These are phyloP conservation scores for Daboia siamensis DNA, from an alignment of 2,113 vertebrate genomes.

Conservation along the genomic window DNA sequence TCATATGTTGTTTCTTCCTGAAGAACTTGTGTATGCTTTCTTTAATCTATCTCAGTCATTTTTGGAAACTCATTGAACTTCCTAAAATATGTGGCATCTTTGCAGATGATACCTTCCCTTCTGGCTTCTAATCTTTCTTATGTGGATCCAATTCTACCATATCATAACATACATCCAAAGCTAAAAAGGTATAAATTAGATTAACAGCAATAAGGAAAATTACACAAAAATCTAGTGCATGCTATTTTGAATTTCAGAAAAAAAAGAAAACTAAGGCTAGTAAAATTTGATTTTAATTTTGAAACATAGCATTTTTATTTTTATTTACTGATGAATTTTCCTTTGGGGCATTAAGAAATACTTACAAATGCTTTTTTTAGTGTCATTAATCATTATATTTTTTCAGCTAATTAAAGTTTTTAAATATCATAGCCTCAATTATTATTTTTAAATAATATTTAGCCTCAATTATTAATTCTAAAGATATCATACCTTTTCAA, in stretches of 20 bases:
- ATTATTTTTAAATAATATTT: background rate
- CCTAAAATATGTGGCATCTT: background rate
- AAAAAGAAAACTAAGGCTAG: background rate
- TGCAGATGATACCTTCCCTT: background rate
- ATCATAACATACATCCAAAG: no score
- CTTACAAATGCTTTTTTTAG: background rate
- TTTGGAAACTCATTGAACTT: background rate
- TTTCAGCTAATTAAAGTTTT: background rate
- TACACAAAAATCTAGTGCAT: background rate
- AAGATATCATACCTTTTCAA: background rate
- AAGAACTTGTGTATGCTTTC: background rate
- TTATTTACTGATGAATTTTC: background rate
- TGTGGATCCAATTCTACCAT: background rate
- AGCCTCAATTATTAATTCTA: background rate
- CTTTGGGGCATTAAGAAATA: background rate
- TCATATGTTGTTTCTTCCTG: background rate
- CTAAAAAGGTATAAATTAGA: background rate
- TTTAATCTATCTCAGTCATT: background rate
- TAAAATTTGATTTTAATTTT: no score
- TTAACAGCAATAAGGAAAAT: background rate
- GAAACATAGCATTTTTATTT: background rate
- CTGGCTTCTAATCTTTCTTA: background rate
- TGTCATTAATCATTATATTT: background rate
- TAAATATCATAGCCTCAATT: background rate
- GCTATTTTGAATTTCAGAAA: background rate